Evolutionary conservation across 2,797 vertebrate species (phyloP).

Genomic region (Oreonectes daqikongensis): DNA sequence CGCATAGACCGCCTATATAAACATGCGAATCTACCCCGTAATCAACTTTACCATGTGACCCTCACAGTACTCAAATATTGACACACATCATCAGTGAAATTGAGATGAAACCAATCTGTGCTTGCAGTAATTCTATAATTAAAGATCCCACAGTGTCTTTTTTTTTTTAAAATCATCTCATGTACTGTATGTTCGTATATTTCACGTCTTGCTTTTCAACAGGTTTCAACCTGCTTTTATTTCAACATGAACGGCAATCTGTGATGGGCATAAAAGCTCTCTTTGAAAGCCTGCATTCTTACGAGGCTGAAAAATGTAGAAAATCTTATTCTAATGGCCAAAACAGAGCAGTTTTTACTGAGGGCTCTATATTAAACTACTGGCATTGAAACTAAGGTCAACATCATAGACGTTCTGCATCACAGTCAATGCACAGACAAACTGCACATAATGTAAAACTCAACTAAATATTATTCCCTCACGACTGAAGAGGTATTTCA

Average conservation of each 20-base stretch:
- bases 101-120: conserved; percentile 3
- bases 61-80: conserved; percentile 23
- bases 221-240: too few species aligned
- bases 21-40: conserved; percentile 23
- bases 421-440: neutral
- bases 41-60: conserved; percentile 15
- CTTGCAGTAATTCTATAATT: conserved; percentile 18
- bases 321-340: neutral
- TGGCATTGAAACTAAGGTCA: neutral
- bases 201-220: neutral
- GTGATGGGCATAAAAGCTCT: neutral
- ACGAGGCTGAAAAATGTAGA: neutral
- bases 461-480: neutral
- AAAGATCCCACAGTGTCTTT: conserved; percentile 3
- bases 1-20: neutral
- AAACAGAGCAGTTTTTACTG: too few species aligned
- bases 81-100: neutral
- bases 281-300: neutral
- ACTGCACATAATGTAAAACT: neutral
- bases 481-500: neutral
- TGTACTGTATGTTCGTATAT: too few species aligned
- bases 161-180: neutral
- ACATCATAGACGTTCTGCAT: neutral
- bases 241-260: neutral
- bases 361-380: too few species aligned